Evolutionary conservation across 2,888 invertebrate genomes (phyloP), one percentile per base, ranked within the genome.

Genomic region (Cataglyphis livida): DNA sequence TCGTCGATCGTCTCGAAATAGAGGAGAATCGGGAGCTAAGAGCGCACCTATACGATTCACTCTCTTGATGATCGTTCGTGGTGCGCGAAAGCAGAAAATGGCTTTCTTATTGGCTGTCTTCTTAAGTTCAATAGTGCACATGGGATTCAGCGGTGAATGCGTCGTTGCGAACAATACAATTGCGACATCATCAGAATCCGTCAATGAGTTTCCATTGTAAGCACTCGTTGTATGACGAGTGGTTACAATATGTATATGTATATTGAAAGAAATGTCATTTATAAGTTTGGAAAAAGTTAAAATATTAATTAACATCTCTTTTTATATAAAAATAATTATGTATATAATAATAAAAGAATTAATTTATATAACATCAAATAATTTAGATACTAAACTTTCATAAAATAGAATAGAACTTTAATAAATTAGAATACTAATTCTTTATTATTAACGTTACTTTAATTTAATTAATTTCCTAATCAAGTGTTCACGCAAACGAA

Each of bases 391-490:
- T 57, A 15, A n/a, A 25, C n/a, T 44, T 44, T 21, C 21, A 32
- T 7, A 32, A 70, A 44, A 41, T 21, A 59, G 21, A 21, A 21
- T 21, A 21, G 21, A 21, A 21, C 21, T 21, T 21, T 21, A 21
- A 21, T 21, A 21, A 21, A 78, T 70, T 32, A 15, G 25, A 25
- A 70, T 70, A 44, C 1, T 41, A 57, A 48, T 18, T 71, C 21
- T 71, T 48, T 35, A 35, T 35, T 21, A 18, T 44, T 12, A 18
- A 12, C 71, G 44, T 79, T 79, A 79, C 48, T 44, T 79, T 44
- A 79, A 71, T 79, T 35, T 59, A 71, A 79, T 79, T 71, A 79
- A 79, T 71, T 71, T 79, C 35, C 59, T 61, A 71, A 79, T 79
- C 71, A 71, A 78, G 78, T 78, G 6, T 35, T 35, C 35, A 35